Base-by-base conservation (phyloP, 2,113 vertebrate species). In the Callorhinus ursinus region DNA sequence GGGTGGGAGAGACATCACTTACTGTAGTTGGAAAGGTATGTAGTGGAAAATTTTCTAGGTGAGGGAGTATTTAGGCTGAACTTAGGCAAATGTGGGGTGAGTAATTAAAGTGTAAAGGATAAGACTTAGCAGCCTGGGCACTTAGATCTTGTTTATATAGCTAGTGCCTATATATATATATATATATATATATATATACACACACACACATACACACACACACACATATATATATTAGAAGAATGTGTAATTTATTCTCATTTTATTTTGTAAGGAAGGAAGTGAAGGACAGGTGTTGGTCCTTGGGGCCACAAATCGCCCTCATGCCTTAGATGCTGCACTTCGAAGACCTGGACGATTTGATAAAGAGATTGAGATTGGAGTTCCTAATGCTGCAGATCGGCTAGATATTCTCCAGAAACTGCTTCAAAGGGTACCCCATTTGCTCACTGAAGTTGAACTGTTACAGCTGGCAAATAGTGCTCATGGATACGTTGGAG, bases 311-410 rank as follows among this genome's bases (percentile, higher is more conserved):
- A 99, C 99, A 19, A 99, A 99, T 95, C 99, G 99, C 26, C 99
- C 99, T 69, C 99, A 99, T 0, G 99, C 99, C 0, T 97, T 99
- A 71, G 99, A 99, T 96, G 98, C 99, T 1, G 99, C 99, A 0
- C 98, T 99, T 85, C 99, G 99, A 79, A 99, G 99, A 55, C 99
- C 99, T 0, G 99, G 99, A 0, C 99, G 99, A 33, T 99, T 99
- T 21, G 99, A 99, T 97, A 99, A 99, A 95, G 99, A 99, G 98
- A 98, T 99, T 96, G 99, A 99, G 98, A 99, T 99, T 39, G 99
- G 99, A 0, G 99, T 99, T 83, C 99, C 99, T 1, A 98, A 98
- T 28, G 99, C 99, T 9, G 98, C 84, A 0, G 99, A 99, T 87
- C 99, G 99, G 1, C 98, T 99, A 12, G 99, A 99, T 90, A 99